These are phyloP conservation scores for Metallyticus violacea DNA, from an alignment of 2,888 invertebrate species.

Conservation along the genomic window DNA sequence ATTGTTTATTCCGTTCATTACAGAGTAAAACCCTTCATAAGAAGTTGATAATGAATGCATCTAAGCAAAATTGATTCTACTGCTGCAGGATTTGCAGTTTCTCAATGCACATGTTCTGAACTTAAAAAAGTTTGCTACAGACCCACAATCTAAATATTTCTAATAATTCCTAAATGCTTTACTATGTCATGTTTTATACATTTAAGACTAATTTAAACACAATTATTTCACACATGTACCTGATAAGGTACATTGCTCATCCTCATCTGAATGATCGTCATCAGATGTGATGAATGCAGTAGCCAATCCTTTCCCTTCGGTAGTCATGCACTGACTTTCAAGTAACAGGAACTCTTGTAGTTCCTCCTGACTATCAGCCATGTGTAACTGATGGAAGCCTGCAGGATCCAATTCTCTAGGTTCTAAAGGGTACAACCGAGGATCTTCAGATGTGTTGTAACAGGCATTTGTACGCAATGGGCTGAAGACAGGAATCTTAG, in stretches of 20 bases:
- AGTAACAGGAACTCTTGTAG: slow-evolving; percentile 59
- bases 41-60: too few species aligned
- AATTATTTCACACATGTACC: slow-evolving; percentile 9
- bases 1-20: too few species aligned
- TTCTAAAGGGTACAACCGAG: slow-evolving; percentile 52
- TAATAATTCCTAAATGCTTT: too few species aligned
- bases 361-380: slow-evolving; percentile 60
- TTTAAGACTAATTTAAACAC: background rate
- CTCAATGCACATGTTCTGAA: too few species aligned
- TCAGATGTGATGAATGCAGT: slow-evolving; percentile 43
- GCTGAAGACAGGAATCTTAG: slow-evolving; percentile 45
- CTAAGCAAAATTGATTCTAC: too few species aligned
- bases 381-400: slow-evolving; percentile 56
- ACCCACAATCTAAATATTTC: too few species aligned
- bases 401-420: slow-evolving; percentile 58
- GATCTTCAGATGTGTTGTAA: slow-evolving; percentile 23
- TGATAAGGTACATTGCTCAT: slow-evolving; percentile 36
- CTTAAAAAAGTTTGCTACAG: too few species aligned
- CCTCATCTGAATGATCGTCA: slow-evolving; percentile 32
- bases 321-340: slow-evolving; percentile 57
- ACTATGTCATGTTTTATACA: too few species aligned
- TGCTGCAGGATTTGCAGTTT: too few species aligned
- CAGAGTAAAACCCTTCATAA: too few species aligned
- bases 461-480: slow-evolving; percentile 28
- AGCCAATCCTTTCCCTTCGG: slow-evolving; percentile 50